A percentile compares a stretch with the other conserved stretches of the same genome.
Evolutionary conservation across 2,113 vertebrate genomes (phyloP).

Genomic region (Triplophysa tibetana): DNA sequence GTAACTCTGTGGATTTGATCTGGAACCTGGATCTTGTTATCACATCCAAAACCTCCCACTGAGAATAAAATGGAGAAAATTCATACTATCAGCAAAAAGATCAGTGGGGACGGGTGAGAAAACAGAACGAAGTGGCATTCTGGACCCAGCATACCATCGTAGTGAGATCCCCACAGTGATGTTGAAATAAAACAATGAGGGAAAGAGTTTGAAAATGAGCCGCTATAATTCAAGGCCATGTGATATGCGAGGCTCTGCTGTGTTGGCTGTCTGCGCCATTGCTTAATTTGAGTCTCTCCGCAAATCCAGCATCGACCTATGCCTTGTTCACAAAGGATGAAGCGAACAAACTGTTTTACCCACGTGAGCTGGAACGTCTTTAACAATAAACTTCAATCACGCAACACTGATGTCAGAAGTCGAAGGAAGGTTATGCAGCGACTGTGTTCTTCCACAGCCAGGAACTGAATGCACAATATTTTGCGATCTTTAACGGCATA

Average conservation of each 20-base stretch:
- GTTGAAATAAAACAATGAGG: constrained; percentile 4
- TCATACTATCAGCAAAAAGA: background rate
- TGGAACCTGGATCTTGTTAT: constrained; percentile 36
- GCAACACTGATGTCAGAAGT: too few species aligned
- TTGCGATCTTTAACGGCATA: too few species aligned
- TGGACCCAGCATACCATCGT: background rate
- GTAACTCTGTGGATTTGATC: constrained; percentile 55
- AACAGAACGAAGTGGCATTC: background rate
- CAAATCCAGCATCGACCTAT: too few species aligned
- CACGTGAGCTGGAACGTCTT: too few species aligned
- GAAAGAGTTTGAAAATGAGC: constrained; percentile 6
- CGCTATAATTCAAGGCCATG: background rate
- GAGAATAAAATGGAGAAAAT: constrained; percentile 29
- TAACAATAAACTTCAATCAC: too few species aligned
- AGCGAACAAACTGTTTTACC: too few species aligned
- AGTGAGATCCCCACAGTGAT: too few species aligned
- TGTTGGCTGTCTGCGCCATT: background rate
- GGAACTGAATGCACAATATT: too few species aligned
- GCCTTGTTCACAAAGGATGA: too few species aligned
- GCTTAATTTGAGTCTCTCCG: too few species aligned
- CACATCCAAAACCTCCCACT: constrained; percentile 44
- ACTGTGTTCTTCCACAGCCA: too few species aligned
- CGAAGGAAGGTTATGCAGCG: too few species aligned
- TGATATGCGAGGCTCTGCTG: constrained; percentile 33
- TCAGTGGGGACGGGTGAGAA: background rate